These are phyloP conservation scores for Tetramorium simillimum DNA, from an alignment of 1,140 invertebrate genomes.

Conservation along the genomic window DNA sequence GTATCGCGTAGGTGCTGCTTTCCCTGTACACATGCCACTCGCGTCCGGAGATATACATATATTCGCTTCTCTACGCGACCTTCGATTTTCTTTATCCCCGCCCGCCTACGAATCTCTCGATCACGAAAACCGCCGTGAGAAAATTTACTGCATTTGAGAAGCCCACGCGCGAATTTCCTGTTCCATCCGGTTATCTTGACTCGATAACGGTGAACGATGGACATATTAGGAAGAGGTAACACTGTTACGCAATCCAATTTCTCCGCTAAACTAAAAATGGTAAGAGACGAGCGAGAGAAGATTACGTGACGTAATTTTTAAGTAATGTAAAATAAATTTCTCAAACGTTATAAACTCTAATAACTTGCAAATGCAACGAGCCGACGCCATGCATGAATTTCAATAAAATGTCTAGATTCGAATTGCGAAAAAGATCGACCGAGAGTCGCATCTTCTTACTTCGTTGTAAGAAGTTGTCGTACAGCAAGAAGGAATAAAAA, in stretches of 20 bases:
- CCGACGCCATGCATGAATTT: background rate
- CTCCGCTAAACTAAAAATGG: background rate
- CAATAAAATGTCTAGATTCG: background rate
- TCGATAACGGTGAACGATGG: background rate
- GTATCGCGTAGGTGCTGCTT: conserved; percentile 65
- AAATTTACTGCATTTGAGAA: background rate
- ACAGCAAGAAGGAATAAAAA: background rate
- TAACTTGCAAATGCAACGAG: background rate
- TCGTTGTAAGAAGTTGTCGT: background rate
- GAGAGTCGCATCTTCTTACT: background rate
- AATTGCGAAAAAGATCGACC: background rate
- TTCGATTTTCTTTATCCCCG: conserved; percentile 56
- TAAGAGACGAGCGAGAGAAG: background rate
- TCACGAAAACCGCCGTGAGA: conserved; percentile 11
- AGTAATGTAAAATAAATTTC: background rate
- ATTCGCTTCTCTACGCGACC: conserved; percentile 58
- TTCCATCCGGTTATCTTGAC: background rate
- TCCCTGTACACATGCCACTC: conserved; percentile 47
- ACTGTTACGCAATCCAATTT: background rate
- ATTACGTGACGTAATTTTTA: background rate
- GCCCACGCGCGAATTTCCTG: background rate
- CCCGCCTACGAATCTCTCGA: background rate
- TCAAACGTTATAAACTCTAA: background rate
- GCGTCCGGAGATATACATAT: conserved; percentile 45
- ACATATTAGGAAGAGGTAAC: background rate